Evolutionary conservation across 2,113 vertebrate genomes (phyloP), one percentile per base, ranked within the genome.

Genomic region (Cygnus buccinator): DNA sequence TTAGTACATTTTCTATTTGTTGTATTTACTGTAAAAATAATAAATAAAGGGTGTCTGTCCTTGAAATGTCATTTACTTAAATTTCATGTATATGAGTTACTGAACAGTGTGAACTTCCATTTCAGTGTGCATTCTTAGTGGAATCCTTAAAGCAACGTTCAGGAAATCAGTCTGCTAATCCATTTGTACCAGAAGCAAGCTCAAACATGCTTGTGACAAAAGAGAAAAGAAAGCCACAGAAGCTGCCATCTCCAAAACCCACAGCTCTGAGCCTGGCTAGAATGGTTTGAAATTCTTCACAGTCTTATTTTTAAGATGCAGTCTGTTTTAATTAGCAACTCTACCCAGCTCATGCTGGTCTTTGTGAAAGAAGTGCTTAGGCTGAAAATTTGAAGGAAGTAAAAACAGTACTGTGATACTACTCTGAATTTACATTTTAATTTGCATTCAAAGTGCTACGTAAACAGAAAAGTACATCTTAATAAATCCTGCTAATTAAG

Each of bases 71-170:
- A 44, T 55, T 61, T 81, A 55, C 23, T 77, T 67, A 63, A 43
- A 70, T 68, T 91, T 52, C 22, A 19, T 4, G 0, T 41, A 2
- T 31, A 10, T 71, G 35, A 79, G n/a, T 46, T 33, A 17, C n/a
- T 66, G 20, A 78, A 62, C 28, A 7, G 11, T 29, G 31, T 58
- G 28, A 35, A 31, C 70, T 89, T 94, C 41, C 11, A 1, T 95
- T 95, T 95, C 97, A 99, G 98, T 98, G 98, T 87, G 97, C 96
- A 43, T 78, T 98, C n/a, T 92, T 99, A 3, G 96, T 98, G 96
- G 97, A 98, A 68, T 97, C 98, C 37, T 93, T 98, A 91, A 98
- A 97, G 91, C 97, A 97, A 35, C 97, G 95, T 33, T 92, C 97
- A 20, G 63, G 96, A 48, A 93, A 78, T 71, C 89, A 84, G 5